phyloP scores from a whole-genome alignment of 2,797 vertebrate genomes.

The Coregonus sp. region DNA sequence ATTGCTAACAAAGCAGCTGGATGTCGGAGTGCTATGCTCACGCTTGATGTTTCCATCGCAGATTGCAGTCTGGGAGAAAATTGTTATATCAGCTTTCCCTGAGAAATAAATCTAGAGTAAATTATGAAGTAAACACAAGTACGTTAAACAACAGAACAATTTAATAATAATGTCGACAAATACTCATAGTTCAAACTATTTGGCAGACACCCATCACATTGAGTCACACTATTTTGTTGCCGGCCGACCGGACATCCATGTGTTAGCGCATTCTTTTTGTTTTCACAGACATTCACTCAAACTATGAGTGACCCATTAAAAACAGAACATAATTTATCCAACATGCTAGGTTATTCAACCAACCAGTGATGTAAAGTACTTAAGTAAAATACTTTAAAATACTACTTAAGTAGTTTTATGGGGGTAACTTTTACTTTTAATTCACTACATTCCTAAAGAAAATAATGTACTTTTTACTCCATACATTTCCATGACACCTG shows the following conservation, averaged over 20 bases:
- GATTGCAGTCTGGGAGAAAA: constrained; percentile 27
- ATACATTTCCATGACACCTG: too few relatives aligned
- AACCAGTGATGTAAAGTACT: too few relatives aligned
- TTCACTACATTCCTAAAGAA: too few relatives aligned
- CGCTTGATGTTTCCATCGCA: constrained; percentile 54
- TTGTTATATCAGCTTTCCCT: neutral
- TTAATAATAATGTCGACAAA: neutral
- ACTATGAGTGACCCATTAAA: neutral
- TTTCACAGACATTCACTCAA: constrained; percentile 3
- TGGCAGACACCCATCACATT: neutral
- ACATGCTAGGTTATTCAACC: neutral
- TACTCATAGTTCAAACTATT: neutral
- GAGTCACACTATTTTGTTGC: neutral
- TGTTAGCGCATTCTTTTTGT: neutral
- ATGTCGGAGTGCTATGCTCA: constrained; percentile 38
- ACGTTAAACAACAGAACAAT: neutral
- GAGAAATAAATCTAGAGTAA: neutral
- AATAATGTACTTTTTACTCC: too few relatives aligned
- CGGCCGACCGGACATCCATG: neutral
- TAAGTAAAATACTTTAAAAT: too few relatives aligned
- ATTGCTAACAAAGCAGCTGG: constrained; percentile 49
- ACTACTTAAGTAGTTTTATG: too few relatives aligned
- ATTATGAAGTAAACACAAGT: neutral
- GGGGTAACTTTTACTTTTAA: too few relatives aligned
- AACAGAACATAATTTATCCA: neutral